These are phyloP conservation scores for Drosophila infuscata DNA, from an alignment of 2,888 invertebrate genomes.

Conservation along the genomic window DNA sequence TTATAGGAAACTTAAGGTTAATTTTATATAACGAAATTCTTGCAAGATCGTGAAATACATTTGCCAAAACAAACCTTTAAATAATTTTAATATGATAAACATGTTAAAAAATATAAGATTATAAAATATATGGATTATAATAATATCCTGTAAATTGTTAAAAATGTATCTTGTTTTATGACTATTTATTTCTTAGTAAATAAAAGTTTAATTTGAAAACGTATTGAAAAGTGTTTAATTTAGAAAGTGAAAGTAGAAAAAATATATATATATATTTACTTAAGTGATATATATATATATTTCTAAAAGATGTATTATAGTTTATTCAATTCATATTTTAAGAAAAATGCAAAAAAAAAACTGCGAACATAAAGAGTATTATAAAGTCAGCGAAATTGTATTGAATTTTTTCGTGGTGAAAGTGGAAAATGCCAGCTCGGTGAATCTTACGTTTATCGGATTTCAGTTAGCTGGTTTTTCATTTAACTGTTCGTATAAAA, in stretches of 20 bases:
- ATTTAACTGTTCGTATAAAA: conserved; percentile 32
- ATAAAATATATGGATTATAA: background rate
- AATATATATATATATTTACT: background rate
- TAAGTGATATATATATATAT: background rate
- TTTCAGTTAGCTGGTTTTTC: conserved; percentile 22
- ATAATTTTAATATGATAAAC: background rate
- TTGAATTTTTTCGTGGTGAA: conserved; percentile 68
- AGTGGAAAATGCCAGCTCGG: conserved; percentile 80
- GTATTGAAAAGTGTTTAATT: background rate
- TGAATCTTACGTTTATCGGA: conserved; percentile 16
- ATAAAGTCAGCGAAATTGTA: background rate
- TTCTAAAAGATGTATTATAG: background rate
- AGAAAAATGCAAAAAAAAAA: too few species aligned
- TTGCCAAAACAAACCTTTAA: background rate
- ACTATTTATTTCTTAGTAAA: background rate
- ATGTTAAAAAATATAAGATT: too few species aligned
- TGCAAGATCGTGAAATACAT: background rate
- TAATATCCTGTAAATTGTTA: background rate
- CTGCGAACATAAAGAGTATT: conserved; percentile 23
- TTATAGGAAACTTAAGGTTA: background rate
- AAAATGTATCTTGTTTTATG: background rate
- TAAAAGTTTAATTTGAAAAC: background rate
- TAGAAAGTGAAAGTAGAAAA: background rate
- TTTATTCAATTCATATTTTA: too few species aligned
- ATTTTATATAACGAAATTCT: background rate